Base-by-base conservation (phyloP, 2,113 vertebrate genomes). In the Corvus moneduloides region DNA sequence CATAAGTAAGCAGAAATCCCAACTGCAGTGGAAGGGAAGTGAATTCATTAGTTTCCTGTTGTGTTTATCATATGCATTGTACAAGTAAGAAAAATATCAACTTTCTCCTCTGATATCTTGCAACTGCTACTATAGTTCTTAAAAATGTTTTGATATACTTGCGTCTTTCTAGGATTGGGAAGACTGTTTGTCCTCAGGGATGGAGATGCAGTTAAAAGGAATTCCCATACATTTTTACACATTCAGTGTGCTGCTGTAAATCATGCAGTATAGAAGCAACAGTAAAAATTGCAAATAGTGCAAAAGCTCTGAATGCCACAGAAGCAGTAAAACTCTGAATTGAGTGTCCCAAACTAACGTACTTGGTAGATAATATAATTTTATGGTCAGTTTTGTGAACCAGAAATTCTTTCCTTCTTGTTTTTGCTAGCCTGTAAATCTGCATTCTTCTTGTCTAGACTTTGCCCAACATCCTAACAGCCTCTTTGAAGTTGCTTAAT, bases 391-490 rank as follows among this genome's bases (percentile, higher is more conserved):
- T 91, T 94, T 90, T 89, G 49, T 94, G 89, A 95, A 96, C 69
- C 46, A 94, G 87, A 87, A 96, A 95, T 97, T 91, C 52, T 92
- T 97, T 84, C 87, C 58, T 95, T 90, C 81, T 83, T 83, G 27
- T 97, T 76, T 84, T 93, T 90, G 18, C 85, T 96, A 93, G 92
- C 84, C 84, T 91, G 49, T 96, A 96, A 96, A 97, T 97, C 92
- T 93, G 61, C 84, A 95, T 96, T 95, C 91, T 96, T 96, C 90
- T 94, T 95, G 89, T 96, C 96, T 96, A 97, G 96, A 96, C 93
- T 92, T 96, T 93, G 46, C 69, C 43, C 92, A 95, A 48, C 35
- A 66, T 92, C 80, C 75, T 89, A 92, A 68, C 13, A 87, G 39
- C 41, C 72, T 90, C 93, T 96, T 97, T 97, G 96, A 96, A 93